These are phyloP conservation scores for Pachyuromys duprasi DNA, from an alignment of 2,797 vertebrate genomes.

Conservation along the genomic window DNA sequence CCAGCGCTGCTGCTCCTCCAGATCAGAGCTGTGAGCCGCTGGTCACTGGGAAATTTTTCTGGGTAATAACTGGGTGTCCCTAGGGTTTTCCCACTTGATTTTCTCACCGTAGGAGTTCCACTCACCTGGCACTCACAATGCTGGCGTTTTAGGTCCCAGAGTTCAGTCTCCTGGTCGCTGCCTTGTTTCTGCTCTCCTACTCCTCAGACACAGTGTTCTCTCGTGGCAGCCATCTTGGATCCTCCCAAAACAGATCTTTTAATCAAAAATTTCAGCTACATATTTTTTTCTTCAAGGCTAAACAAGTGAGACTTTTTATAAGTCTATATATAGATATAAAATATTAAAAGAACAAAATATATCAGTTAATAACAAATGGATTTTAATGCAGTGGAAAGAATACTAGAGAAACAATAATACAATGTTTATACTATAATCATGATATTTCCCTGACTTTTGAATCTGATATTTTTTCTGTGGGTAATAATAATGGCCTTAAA, in stretches of 20 bases:
- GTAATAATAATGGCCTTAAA: background rate
- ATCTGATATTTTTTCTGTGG: conserved; percentile 47
- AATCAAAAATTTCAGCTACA: background rate
- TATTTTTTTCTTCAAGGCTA: conserved; percentile 12
- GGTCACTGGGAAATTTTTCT: no score
- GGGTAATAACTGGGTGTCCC: no score
- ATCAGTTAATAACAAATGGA: background rate
- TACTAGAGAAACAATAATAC: conserved; percentile 19
- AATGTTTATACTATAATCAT: background rate
- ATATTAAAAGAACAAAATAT: conserved; percentile 4
- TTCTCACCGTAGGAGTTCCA: no score
- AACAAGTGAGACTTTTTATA: background rate
- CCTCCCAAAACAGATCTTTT: conserved; percentile 9
- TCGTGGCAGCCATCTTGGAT: no score
- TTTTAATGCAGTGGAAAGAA: conserved; percentile 22
- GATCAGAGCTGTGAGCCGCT: no score
- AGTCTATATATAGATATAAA: background rate
- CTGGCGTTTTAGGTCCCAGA: no score
- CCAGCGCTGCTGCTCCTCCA: no score
- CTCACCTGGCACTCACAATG: no score
- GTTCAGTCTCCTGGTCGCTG: no score
- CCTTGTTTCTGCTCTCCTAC: no score
- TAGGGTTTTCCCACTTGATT: no score
- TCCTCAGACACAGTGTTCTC: no score
- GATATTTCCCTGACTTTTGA: conserved; percentile 48